Conservation (phyloP, 2,797 vertebrate genomes). For the Melanotaenia maccullochi region DNA sequence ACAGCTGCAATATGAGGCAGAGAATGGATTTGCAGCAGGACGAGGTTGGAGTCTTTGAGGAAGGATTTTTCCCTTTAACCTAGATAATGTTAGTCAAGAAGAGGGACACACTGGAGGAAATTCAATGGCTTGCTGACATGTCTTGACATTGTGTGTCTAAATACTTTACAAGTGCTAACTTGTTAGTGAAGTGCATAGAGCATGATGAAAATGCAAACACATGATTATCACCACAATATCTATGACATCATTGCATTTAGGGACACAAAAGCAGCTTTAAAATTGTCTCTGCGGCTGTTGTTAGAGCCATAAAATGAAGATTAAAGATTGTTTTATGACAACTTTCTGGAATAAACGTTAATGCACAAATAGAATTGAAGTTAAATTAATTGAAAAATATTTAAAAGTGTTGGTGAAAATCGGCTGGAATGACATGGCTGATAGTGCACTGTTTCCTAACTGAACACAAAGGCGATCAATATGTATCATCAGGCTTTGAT, state of each 20-base stretch:
- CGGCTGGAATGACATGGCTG: background rate
- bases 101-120: constrained; percentile 20
- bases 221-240: background rate
- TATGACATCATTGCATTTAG: background rate
- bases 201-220: background rate
- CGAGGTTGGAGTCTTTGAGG: constrained; percentile 25
- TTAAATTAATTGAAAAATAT: background rate
- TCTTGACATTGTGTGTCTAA: background rate
- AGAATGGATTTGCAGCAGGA: constrained; percentile 34
- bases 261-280: background rate
- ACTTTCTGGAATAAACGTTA: background rate
- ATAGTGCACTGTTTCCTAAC: background rate
- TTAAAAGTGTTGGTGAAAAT: background rate
- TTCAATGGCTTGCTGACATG: constrained; percentile 11
- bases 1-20: constrained; percentile 13
- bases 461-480: too few relatives aligned
- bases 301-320: background rate
- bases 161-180: background rate
- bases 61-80: constrained; percentile 61
- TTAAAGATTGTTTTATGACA: background rate
- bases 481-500: too few relatives aligned
- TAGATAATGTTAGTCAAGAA: constrained; percentile 47
- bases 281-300: background rate
- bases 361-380: background rate
- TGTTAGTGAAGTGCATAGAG: constrained; percentile 4